Conservation (phyloP, 2,113 vertebrate genomes). For the Casuarius casuarius region DNA sequence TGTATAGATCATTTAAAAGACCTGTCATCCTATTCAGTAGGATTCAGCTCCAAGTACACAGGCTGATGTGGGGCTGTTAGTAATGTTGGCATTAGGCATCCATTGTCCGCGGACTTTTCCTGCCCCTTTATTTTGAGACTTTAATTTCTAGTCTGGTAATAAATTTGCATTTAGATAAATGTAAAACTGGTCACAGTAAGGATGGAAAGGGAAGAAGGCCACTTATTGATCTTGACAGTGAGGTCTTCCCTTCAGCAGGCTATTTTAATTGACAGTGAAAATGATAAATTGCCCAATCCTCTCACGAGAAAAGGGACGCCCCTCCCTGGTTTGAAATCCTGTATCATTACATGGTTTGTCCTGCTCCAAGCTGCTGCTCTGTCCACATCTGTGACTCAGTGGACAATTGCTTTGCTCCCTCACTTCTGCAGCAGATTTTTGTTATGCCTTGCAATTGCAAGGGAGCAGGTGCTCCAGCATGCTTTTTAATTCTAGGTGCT, state of each 20-base stretch:
- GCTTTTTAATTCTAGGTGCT: background rate
- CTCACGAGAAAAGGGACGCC: background rate
- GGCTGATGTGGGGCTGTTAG: background rate
- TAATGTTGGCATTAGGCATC: background rate
- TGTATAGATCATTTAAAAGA: slow-evolving; percentile 37
- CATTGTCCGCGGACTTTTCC: background rate
- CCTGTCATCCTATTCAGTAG: background rate
- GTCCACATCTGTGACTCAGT: accelerated
- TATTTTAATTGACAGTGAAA: background rate
- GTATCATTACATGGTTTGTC: background rate
- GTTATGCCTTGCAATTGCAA: background rate
- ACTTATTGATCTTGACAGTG: background rate
- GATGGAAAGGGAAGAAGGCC: background rate
- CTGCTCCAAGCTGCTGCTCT: background rate
- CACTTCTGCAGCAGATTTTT: background rate
- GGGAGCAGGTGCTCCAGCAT: background rate
- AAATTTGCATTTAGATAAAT: slow-evolving; percentile 38
- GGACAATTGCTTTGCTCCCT: background rate
- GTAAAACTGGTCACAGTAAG: background rate
- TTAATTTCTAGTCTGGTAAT: background rate
- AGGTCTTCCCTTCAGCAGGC: background rate
- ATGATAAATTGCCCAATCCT: background rate
- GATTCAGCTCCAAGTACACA: background rate
- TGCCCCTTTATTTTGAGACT: background rate
- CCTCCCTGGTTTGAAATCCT: background rate